Base-by-base conservation (phyloP, 2,797 vertebrate genomes). In the Chromobotia macracanthus region DNA sequence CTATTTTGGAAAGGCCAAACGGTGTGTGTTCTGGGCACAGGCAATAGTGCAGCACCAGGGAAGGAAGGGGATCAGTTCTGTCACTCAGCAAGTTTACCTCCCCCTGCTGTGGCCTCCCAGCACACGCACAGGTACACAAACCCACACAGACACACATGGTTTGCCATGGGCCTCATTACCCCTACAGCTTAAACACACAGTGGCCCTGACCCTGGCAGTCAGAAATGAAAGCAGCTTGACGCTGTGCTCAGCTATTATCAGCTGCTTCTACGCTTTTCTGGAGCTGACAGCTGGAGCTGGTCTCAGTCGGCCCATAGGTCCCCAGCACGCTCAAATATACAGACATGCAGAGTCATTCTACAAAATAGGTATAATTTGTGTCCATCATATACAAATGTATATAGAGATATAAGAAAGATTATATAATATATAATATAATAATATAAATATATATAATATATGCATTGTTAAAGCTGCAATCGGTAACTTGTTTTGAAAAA, bases 1-100 rank as follows among this genome's bases (percentile, higher is more conserved):
- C 80, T 77, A 82, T 84, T 84, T 82, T 58, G 53, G 71, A 77
- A 63, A 77, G 80, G 80, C 70, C 72, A 79, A 80, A 38, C n/a
- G 7, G 19, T 69, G 68, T 75, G 80, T 75, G 71, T 73, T 73
- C 68, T 35, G 31, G 55, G 46, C 60, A 31, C 73, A 46, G 11
- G 63, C 70, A 13, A 66, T 61, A 77, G 74, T 18, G 7, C 23
- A 68, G 15, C 38, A 41, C 21, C 55, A 15, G 55, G 58, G 25
- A 63, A 71, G 66, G 31, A 70, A 68, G 67, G 68, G 71, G 74
- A 44, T 65, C 60, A 81, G 50, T 31, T 55, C 21, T 71, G 73
- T 72, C 79, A 70, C 56, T 63, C 55, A 55, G 11, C 55, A 65
- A 19, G 31, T 18, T 66, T 55, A n/a, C 28, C 61, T 64, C 31